phyloP scores from a whole-genome alignment of 2,113 vertebrate genomes.

The Microcebus griseorufus region DNA sequence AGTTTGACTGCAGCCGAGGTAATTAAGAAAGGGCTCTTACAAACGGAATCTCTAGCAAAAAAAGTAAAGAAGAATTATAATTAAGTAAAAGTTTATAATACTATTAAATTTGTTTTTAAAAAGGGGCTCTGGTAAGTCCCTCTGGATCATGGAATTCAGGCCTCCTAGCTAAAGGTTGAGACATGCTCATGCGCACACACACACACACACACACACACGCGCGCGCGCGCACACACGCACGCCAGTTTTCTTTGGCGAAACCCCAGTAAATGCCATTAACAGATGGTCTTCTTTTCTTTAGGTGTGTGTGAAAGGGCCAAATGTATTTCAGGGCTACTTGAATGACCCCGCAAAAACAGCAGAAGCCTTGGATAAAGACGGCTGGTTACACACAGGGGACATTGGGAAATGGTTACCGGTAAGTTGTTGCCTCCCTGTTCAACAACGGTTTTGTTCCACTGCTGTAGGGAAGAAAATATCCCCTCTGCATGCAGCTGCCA shows the following conservation, averaged over 20 bases:
- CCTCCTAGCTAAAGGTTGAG: not conserved
- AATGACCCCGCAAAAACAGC: slow-evolving; percentile 94
- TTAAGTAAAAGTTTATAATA: too few species aligned
- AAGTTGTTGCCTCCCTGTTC: slow-evolving; percentile 72
- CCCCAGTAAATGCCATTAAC: not conserved
- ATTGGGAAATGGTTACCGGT: slow-evolving; percentile 97
- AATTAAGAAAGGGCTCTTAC: not conserved
- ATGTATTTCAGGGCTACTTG: slow-evolving; percentile 95
- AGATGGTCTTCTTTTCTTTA: slow-evolving; percentile 67
- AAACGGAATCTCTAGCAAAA: too few species aligned
- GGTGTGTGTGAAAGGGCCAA: slow-evolving; percentile 96
- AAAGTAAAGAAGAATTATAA: too few species aligned
- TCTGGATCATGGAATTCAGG: not conserved
- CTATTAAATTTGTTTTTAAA: too few species aligned
- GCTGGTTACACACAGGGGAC: slow-evolving; percentile 98
- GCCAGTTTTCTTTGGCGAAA: not conserved
- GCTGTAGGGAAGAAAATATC: not conserved
- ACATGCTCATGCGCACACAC: too few species aligned
- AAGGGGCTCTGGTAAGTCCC: not conserved
- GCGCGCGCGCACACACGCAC: too few species aligned
- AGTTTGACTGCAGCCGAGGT: not conserved
- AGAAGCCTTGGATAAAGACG: slow-evolving; percentile 92
- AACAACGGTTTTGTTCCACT: not conserved
- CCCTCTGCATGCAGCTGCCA: accelerated
- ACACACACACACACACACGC: too few species aligned